phyloP scores from a whole-genome alignment of 2,113 vertebrate species.

The Diadophis punctatus region DNA sequence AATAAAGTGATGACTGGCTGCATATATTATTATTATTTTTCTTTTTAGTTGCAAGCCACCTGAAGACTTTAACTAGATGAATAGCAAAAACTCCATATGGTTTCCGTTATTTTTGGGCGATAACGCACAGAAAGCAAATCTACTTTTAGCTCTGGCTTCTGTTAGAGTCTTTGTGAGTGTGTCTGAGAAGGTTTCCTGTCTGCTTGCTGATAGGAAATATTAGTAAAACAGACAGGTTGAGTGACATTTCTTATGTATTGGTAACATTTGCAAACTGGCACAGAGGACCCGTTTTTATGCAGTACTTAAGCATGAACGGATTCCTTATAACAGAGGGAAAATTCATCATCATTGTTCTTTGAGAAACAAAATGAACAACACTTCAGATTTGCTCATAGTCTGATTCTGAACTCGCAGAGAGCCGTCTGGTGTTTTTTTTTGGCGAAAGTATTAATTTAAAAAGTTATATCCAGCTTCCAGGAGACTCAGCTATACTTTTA shows the following conservation, averaged over 20 bases:
- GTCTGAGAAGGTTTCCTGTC: conserved; percentile 58
- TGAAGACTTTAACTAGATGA: conserved; percentile 56
- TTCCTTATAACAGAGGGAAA: not conserved
- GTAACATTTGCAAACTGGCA: not conserved
- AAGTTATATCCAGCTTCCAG: not conserved
- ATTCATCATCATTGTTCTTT: not conserved
- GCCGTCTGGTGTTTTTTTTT: not conserved
- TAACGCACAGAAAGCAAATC: conserved; percentile 34
- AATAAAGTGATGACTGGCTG: conserved; percentile 12
- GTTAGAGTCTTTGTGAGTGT: conserved; percentile 56
- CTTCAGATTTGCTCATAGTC: not conserved
- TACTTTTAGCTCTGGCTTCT: conserved; percentile 64
- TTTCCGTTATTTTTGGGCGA: conserved; percentile 58
- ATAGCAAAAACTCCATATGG: conserved; percentile 50
- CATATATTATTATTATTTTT: conserved; percentile 48
- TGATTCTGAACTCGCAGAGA: not conserved
- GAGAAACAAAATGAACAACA: not conserved
- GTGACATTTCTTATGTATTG: conserved; percentile 42
- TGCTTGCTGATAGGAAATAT: conserved; percentile 57
- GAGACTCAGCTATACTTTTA: not conserved
- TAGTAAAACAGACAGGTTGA: conserved; percentile 41
- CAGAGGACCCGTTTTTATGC: not conserved
- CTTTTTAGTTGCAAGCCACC: conserved; percentile 65
- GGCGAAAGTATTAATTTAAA: not conserved
- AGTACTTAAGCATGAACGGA: not conserved